Evolutionary conservation across 2,113 vertebrate genomes (phyloP).

Genomic region (Tetrax tetrax): DNA sequence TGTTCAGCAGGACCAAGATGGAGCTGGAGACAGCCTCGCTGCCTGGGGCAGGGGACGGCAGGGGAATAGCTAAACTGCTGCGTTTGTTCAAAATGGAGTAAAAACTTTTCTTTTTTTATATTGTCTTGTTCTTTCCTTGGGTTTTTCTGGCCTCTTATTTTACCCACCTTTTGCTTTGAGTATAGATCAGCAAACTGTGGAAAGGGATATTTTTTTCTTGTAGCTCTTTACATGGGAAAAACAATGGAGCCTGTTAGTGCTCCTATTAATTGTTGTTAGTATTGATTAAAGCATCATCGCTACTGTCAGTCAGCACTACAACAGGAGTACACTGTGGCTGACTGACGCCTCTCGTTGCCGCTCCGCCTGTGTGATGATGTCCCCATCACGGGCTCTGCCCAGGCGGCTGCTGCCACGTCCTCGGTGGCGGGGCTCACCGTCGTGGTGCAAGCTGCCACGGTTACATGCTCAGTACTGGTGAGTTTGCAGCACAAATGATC

Average conservation of each 20-base stretch:
- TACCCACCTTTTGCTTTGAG: not conserved
- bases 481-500: not conserved
- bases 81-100: not conserved
- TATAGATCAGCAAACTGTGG: not conserved
- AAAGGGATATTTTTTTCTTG: not conserved
- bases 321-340: not conserved
- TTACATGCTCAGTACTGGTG: rapidly evolving
- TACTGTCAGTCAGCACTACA: not conserved
- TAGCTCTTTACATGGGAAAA: not conserved
- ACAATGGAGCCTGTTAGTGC: not conserved
- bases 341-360: not conserved
- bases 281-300: not conserved
- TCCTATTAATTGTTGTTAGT: not conserved
- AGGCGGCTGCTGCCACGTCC: too few relatives aligned
- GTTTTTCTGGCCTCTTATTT: not conserved
- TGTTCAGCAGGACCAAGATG: not conserved
- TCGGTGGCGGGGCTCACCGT: rapidly evolving
- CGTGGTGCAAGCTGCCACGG: not conserved
- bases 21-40: not conserved
- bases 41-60: not conserved
- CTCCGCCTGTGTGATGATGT: rapidly evolving
- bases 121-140: not conserved
- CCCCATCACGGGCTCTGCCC: rapidly evolving
- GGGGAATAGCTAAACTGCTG: not conserved
- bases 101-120: not conserved